Evolutionary conservation across 2,113 vertebrate species (phyloP).

Genomic region (Aptenodytes patagonicus): DNA sequence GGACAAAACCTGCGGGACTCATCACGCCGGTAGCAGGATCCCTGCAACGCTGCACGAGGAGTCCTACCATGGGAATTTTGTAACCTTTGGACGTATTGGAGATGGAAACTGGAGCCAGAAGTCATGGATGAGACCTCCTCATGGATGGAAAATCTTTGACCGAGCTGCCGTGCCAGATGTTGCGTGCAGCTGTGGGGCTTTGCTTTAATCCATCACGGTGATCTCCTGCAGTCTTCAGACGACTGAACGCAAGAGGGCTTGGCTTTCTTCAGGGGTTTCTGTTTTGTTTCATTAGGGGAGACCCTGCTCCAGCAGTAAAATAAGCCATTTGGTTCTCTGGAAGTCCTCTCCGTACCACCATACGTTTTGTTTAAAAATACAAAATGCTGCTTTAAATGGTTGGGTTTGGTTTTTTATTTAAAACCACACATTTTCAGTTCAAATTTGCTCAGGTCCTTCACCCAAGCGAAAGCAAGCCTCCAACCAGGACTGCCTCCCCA

Average conservation of each 20-base stretch:
- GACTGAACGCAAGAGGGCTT: fast-evolving
- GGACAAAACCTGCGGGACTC: neutral
- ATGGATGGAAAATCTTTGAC: neutral
- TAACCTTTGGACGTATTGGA: neutral
- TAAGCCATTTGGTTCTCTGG: neutral
- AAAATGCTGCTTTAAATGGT: neutral
- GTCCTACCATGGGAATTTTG: neutral
- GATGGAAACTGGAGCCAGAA: neutral
- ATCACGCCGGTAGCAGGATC: fast-evolving
- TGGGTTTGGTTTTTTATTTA: neutral
- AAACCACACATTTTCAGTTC: neutral
- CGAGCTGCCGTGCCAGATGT: neutral
- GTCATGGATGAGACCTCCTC: neutral
- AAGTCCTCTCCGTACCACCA: neutral
- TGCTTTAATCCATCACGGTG: neutral
- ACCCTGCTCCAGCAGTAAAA: neutral
- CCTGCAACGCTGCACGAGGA: fast-evolving
- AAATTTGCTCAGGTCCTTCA: neutral
- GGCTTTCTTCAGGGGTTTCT: neutral
- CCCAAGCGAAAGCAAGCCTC: neutral
- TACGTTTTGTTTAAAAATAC: neutral
- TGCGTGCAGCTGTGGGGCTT: neutral
- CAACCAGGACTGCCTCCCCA: neutral
- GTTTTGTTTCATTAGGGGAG: neutral
- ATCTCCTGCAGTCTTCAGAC: neutral